A percentile compares a stretch with the other conserved stretches of the same genome.
Evolutionary conservation across 2,113 vertebrate genomes (phyloP).

Genomic region (Hypomesus transpacificus): DNA sequence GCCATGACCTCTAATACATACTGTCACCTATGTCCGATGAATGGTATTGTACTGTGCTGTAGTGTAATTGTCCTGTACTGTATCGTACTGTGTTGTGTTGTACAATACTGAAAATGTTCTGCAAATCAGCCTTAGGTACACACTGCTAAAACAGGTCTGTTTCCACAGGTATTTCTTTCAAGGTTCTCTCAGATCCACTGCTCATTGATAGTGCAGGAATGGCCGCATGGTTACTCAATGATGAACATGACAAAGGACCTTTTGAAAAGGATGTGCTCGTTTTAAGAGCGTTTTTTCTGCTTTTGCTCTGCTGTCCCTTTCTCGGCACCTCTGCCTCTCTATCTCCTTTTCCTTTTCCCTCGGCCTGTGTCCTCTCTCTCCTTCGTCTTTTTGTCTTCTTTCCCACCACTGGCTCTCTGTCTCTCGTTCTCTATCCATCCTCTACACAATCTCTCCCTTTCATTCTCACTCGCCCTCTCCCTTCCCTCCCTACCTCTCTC

Average conservation of each 20-base stretch:
- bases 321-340: not conserved
- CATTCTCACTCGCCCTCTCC: not conserved
- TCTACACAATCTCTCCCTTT: conserved; percentile 36
- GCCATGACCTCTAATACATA: too few species aligned
- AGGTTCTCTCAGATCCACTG: conserved; percentile 20
- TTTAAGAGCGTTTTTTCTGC: not conserved
- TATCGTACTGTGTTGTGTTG: not conserved
- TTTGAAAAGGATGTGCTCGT: conserved; percentile 52
- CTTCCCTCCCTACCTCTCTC: conserved; percentile 16
- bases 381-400: conserved; percentile 9
- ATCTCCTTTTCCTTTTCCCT: not conserved
- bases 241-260: conserved; percentile 55
- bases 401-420: conserved; percentile 24
- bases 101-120: not conserved
- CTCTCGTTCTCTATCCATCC: not conserved
- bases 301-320: not conserved
- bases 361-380: not conserved
- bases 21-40: too few species aligned
- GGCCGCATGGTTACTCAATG: conserved; percentile 61
- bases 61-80: too few species aligned
- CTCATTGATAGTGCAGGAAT: conserved; percentile 31
- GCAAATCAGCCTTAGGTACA: not conserved
- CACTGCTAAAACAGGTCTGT: not conserved
- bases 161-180: not conserved
- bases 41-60: too few species aligned